A percentile compares a stretch with the other conserved stretches of the same genome.
These are phyloP conservation scores for Drosophila niveifrons DNA, from an alignment of 2,888 invertebrate genomes.

Conservation along the genomic window DNA sequence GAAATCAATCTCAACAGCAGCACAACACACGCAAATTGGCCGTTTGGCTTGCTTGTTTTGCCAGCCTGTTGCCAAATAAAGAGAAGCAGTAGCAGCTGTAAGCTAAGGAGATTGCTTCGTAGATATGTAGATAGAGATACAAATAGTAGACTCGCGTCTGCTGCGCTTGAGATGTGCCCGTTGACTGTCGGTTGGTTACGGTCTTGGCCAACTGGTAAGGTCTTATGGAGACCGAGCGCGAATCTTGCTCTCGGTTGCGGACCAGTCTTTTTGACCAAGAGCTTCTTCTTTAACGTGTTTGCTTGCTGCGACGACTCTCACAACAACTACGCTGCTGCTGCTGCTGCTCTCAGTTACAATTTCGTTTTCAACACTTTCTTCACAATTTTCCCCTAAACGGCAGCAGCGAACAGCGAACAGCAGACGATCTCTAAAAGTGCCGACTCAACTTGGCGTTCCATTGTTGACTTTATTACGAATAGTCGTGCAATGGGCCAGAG, in stretches of 20 bases:
- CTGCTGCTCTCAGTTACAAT: constrained; percentile 73
- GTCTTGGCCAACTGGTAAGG: constrained; percentile 74
- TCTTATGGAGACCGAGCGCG: constrained; percentile 45
- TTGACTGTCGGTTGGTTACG: constrained; percentile 67
- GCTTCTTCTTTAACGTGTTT: constrained; percentile 72
- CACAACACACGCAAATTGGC: constrained; percentile 71
- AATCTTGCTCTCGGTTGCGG: constrained; percentile 38
- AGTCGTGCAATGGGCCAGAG: constrained; percentile 64
- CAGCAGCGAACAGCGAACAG: constrained; percentile 16
- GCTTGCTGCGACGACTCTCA: constrained; percentile 48
- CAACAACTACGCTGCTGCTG: constrained; percentile 10
- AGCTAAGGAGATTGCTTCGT: constrained; percentile 33
- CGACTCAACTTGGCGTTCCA: constrained; percentile 44
- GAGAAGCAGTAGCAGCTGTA: constrained; percentile 27
- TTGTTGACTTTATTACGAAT: constrained; percentile 71
- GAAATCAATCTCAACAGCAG: constrained; percentile 14
- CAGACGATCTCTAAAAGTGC: constrained; percentile 47
- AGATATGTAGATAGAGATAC: constrained; percentile 19
- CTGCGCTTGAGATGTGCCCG: constrained; percentile 75
- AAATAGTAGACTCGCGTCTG: constrained; percentile 59
- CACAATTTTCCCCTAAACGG: constrained; percentile 75
- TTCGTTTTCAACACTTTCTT: constrained; percentile 82
- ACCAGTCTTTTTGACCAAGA: constrained; percentile 57
- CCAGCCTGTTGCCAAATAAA: constrained; percentile 30
- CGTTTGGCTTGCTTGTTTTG: constrained; percentile 28